phyloP scores from a whole-genome alignment of 2,888 invertebrate genomes.

The Lycophotia porphyrea region DNA sequence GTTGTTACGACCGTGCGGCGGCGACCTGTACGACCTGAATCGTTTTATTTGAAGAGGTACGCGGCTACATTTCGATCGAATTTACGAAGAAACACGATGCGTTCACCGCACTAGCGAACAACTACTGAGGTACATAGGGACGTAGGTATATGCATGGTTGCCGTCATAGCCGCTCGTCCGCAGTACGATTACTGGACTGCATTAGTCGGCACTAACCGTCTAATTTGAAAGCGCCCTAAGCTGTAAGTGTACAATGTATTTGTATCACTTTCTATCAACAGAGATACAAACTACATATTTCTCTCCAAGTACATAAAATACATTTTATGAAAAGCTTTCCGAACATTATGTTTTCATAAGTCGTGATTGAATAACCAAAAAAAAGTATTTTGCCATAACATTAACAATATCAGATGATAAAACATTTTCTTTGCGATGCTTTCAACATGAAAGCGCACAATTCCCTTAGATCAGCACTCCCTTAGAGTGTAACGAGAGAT shows the following conservation, averaged over 20 bases:
- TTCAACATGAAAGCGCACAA: background rate
- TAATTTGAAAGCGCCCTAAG: too few species aligned
- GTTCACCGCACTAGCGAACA: too few species aligned
- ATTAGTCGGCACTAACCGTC: too few species aligned
- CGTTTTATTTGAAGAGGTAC: too few species aligned
- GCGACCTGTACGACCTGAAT: too few species aligned
- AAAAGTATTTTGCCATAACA: background rate
- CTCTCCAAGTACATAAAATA: background rate
- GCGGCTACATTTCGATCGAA: too few species aligned
- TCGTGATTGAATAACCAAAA: background rate
- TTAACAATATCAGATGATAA: constrained; percentile 11
- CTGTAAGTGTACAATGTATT: background rate
- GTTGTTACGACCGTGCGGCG: too few species aligned
- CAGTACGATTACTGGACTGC: too few species aligned
- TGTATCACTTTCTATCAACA: background rate
- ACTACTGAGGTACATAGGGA: too few species aligned
- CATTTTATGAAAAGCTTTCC: background rate
- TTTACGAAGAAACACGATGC: too few species aligned
- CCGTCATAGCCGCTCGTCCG: too few species aligned
- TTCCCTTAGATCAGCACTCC: constrained; percentile 17
- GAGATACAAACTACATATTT: background rate
- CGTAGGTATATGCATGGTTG: too few species aligned
- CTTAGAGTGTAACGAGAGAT: constrained; percentile 1
- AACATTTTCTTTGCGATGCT: constrained; percentile 15
- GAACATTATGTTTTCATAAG: background rate